phyloP scores from a whole-genome alignment of 1,140 invertebrate species.

The Drosophila saltans region DNA sequence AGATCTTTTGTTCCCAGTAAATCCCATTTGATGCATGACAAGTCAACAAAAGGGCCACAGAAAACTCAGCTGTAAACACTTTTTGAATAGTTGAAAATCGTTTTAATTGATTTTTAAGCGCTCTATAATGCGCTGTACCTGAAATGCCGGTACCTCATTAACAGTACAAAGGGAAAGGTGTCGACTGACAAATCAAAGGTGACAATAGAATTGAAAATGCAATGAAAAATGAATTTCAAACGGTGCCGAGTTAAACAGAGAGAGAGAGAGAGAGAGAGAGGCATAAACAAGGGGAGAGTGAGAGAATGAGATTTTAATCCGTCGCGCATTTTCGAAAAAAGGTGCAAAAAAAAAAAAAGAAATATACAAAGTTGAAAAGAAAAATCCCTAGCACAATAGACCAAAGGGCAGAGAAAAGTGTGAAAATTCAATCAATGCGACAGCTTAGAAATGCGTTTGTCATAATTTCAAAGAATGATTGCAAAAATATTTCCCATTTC shows the following conservation, averaged over 20 bases:
- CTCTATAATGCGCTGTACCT: slow-evolving; percentile 43
- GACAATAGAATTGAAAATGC: slow-evolving; percentile 56
- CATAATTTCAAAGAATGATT: slow-evolving; percentile 78
- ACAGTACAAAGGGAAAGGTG: slow-evolving; percentile 60
- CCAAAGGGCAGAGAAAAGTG: slow-evolving; percentile 24
- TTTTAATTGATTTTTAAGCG: slow-evolving; percentile 74
- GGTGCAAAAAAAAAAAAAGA: slow-evolving; percentile 43
- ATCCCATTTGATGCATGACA: slow-evolving; percentile 48
- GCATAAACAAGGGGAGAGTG: background rate
- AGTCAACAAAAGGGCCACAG: slow-evolving; percentile 21
- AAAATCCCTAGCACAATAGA: slow-evolving; percentile 56
- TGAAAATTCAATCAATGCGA: slow-evolving; percentile 75
- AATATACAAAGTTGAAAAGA: background rate
- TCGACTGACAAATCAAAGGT: slow-evolving; percentile 60
- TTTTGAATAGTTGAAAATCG: slow-evolving; percentile 46
- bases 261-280: slow-evolving; percentile 7
- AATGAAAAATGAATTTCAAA: slow-evolving; percentile 61
- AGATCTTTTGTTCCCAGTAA: slow-evolving; percentile 17
- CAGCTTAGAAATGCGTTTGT: slow-evolving; percentile 80
- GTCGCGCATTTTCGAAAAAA: slow-evolving; percentile 40
- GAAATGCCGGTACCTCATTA: slow-evolving; percentile 43
- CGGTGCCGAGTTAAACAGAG: slow-evolving; percentile 36
- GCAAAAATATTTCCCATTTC: slow-evolving; percentile 73
- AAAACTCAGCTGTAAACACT: slow-evolving; percentile 51
- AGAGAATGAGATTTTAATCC: slow-evolving; percentile 51